These are phyloP conservation scores for Molorchus minor DNA, from an alignment of 2,888 invertebrate genomes.

Conservation along the genomic window DNA sequence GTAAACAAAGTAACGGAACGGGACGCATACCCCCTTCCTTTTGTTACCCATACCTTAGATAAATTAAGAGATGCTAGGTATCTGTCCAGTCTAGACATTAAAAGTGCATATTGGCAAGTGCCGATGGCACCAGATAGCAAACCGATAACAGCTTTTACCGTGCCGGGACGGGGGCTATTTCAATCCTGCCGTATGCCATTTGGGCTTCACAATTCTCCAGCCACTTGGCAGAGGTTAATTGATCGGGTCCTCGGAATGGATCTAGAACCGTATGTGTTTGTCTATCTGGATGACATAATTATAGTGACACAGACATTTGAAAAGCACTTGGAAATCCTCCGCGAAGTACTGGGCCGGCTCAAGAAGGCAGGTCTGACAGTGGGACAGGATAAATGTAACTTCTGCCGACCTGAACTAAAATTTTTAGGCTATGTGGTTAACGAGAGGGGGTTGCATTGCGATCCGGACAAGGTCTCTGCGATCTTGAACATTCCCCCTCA, in stretches of 20 bases:
- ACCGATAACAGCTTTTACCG: not conserved
- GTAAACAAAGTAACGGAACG: too few relatives aligned
- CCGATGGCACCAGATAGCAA: not conserved
- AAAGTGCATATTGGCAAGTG: too few relatives aligned
- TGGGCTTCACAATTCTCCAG: too few relatives aligned
- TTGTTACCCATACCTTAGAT: too few relatives aligned
- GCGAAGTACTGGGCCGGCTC: not conserved
- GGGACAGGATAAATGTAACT: not conserved
- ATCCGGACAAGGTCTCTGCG: slow-evolving; percentile 41
- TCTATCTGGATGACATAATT: not conserved
- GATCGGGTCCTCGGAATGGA: not conserved
- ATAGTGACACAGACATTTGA: not conserved
- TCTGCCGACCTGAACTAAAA: not conserved
- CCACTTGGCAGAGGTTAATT: too few relatives aligned
- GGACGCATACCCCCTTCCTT: too few relatives aligned
- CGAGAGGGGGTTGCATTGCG: slow-evolving; percentile 41
- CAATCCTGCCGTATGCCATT: not conserved
- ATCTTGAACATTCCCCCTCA: slow-evolving; percentile 34
- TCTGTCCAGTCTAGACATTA: not conserved
- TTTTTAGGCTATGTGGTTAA: slow-evolving; percentile 51
- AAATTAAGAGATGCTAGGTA: too few relatives aligned
- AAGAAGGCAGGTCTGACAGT: not conserved
- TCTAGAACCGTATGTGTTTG: not conserved
- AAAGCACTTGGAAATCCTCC: not conserved
- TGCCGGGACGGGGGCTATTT: not conserved